Base-by-base conservation (phyloP, 2,888 invertebrate genomes). In the Orchesella flavescens region DNA sequence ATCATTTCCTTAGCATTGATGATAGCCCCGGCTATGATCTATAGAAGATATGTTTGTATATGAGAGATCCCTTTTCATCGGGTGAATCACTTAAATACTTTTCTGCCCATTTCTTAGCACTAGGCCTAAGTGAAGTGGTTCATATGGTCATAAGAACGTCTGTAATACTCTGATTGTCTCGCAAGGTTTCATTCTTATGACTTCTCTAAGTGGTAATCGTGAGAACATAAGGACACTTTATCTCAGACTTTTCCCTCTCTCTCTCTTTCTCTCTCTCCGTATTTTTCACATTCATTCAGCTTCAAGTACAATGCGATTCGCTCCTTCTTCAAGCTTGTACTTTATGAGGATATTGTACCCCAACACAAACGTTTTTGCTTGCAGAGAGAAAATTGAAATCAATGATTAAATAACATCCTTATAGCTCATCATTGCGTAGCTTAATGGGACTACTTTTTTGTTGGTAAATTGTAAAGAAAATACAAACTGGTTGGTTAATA, bases 1-100 rank as follows among this genome's bases (percentile, higher is more conserved):
- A 87, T 87, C 87, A 87, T 87, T 87, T 87, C 85, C 87, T 84
- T 78, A 74, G 71, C 83, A 73, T 75, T 83, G 85, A 85, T 82
- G 84, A 86, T 85, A 83, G 83, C 69, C 57, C 19, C 19, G n/a
- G 53, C 24, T 71, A 57, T 65, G 65, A 65, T 59, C 44, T 66
- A 43, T 59, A 34, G 17, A 55, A 53, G 43, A 77, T 68, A 53
- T 66, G 59, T 66, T 65, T 72, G 46, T 49, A 63, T 21, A 34
- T 1, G 63, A 59, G 13, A 68, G 49, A 46, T 53, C 43, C 49
- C 71, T 78, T 77, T 79, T 79, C 79, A 79, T 74, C 74, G 74
- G 74, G 17, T 77, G 66, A 84, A 74, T 79, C 79, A 80, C 79
- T 80, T 80, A 80, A 79, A 74, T 78, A 74, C 84, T 75, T 78